These are phyloP conservation scores for Metaphire vulgaris DNA, from an alignment of 1,140 invertebrate genomes.

Conservation along the genomic window DNA sequence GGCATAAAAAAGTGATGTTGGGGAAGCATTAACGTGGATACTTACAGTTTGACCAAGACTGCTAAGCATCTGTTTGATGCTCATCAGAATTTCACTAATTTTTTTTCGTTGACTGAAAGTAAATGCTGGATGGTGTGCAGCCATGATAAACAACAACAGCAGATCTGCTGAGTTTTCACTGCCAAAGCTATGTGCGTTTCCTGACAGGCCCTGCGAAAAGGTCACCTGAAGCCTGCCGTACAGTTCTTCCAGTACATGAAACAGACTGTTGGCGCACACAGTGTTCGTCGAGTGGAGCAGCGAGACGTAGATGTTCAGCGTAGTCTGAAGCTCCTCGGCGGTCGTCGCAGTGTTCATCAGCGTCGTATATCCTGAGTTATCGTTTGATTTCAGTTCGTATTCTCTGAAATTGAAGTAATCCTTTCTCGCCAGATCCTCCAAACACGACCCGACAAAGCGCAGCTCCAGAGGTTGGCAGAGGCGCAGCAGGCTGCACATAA, in stretches of 20 bases:
- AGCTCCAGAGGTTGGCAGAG: slow-evolving; percentile 89
- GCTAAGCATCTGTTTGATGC: background rate
- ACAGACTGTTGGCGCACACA: slow-evolving; percentile 72
- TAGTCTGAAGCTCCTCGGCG: slow-evolving; percentile 68
- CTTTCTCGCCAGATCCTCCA: slow-evolving; percentile 81
- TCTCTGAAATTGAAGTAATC: slow-evolving; percentile 80
- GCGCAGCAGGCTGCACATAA: slow-evolving; percentile 86
- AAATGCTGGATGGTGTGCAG: slow-evolving; percentile 86
- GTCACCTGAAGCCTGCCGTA: slow-evolving; percentile 23
- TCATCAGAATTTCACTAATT: slow-evolving; percentile 31
- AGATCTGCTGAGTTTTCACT: slow-evolving; percentile 60
- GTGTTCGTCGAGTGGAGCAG: slow-evolving; percentile 77
- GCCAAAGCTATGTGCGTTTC: slow-evolving; percentile 34
- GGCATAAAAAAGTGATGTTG: too few species aligned
- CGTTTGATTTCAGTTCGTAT: slow-evolving; percentile 76
- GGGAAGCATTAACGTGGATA: too few species aligned
- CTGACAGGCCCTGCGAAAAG: background rate
- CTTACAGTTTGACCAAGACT: background rate
- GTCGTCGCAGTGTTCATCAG: slow-evolving; percentile 57
- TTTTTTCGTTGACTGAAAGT: slow-evolving; percentile 70
- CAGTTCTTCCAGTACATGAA: slow-evolving; percentile 61
- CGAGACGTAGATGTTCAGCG: slow-evolving; percentile 64
- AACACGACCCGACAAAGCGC: slow-evolving; percentile 79
- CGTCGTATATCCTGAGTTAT: slow-evolving; percentile 58
- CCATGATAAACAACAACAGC: slow-evolving; percentile 79